These are phyloP conservation scores for Orussus abietinus DNA, from an alignment of 1,140 invertebrate species.

Conservation along the genomic window DNA sequence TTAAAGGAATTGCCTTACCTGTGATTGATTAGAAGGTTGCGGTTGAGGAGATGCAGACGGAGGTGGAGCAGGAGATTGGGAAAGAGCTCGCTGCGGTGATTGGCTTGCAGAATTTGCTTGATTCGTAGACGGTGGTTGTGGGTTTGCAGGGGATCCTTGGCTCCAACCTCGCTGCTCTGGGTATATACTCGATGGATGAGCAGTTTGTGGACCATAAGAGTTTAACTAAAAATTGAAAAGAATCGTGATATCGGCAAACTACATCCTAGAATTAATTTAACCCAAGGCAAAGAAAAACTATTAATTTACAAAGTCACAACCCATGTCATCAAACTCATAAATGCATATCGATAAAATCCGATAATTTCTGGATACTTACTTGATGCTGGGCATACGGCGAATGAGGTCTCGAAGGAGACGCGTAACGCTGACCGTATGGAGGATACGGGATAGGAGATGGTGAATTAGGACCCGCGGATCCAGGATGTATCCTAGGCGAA, in stretches of 20 bases:
- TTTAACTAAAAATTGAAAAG: constrained; percentile 38
- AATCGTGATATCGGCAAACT: background rate
- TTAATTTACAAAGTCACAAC: too few species aligned
- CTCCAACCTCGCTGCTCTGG: constrained; percentile 50
- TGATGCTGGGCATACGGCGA: constrained; percentile 56
- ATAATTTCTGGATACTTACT: constrained; percentile 26
- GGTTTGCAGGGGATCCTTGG: constrained; percentile 46
- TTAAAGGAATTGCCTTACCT: constrained; percentile 28
- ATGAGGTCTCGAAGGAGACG: constrained; percentile 50
- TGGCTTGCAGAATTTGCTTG: constrained; percentile 48
- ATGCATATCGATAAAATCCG: background rate
- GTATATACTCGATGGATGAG: constrained; percentile 47
- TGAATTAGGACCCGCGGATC: constrained; percentile 47
- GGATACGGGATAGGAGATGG: constrained; percentile 51
- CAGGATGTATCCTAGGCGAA: constrained; percentile 48
- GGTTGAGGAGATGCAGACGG: constrained; percentile 51
- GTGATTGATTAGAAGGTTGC: constrained; percentile 41
- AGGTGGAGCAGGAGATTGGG: constrained; percentile 51
- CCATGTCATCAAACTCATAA: constrained; percentile 1
- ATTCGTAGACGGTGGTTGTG: constrained; percentile 43
- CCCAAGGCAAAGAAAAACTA: background rate
- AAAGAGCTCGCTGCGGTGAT: constrained; percentile 49
- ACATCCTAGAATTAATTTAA: background rate
- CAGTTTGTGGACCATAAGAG: constrained; percentile 43
- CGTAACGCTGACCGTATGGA: constrained; percentile 49